Percentiles rank a stretch among this genome's conserved stretches.
Evolutionary conservation across 2,797 vertebrate genomes (phyloP).

Genomic region (Pogonophryne albipinna): DNA sequence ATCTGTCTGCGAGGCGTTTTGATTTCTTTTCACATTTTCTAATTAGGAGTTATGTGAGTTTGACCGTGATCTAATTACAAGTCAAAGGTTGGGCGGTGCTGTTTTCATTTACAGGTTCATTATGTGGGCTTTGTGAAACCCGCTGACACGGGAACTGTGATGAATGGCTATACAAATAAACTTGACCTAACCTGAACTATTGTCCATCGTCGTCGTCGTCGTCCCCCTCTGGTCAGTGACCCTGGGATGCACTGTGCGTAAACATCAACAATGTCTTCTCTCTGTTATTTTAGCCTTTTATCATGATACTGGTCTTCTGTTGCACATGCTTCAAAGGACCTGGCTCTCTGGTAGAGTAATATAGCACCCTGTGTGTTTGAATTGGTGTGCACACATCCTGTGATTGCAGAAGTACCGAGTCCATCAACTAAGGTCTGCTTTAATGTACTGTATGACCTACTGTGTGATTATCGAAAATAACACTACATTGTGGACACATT

Average conservation of each 20-base stretch:
- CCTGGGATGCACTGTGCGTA: constrained; percentile 35
- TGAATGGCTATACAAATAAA: constrained; percentile 70
- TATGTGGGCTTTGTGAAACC: constrained; percentile 43
- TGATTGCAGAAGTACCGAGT: neutral
- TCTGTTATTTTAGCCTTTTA: constrained; percentile 40
- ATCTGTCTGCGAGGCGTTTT: constrained; percentile 11
- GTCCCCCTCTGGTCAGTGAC: constrained; percentile 41
- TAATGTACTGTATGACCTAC: constrained; percentile 1
- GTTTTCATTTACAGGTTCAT: constrained; percentile 52
- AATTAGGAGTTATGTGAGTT: constrained; percentile 34
- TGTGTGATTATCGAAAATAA: neutral
- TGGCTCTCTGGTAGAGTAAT: constrained; percentile 17
- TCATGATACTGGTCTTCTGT: constrained; percentile 9
- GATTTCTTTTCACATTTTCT: constrained; percentile 23
- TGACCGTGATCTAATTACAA: constrained; percentile 61
- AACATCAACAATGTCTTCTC: constrained; percentile 46
- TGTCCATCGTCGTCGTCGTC: constrained; percentile 49
- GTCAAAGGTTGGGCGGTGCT: constrained; percentile 46
- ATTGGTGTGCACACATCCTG: neutral
- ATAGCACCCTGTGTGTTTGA: neutral
- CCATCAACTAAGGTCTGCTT: neutral
- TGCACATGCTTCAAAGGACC: constrained; percentile 11
- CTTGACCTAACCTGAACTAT: constrained; percentile 66
- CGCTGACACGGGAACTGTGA: constrained; percentile 56
- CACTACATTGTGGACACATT: neutral